Evolutionary conservation across 1,140 invertebrate genomes (phyloP).

Genomic region (Lepidurus arcticus): DNA sequence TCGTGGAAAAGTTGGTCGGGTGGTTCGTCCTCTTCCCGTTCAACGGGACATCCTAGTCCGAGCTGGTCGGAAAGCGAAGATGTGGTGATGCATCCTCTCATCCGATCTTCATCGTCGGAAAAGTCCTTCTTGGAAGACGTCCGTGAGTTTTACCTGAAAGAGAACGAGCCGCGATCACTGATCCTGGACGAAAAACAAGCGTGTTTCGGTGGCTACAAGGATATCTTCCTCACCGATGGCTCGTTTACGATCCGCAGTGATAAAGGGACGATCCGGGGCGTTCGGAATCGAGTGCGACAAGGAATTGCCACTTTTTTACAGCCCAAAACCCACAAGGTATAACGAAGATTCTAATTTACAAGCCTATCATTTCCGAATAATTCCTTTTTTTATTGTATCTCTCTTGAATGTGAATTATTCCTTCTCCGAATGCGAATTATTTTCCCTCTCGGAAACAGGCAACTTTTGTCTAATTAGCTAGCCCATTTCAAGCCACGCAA

Average conservation of each 20-base stretch:
- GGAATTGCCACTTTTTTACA: conserved; percentile 89
- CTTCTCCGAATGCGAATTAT: background rate
- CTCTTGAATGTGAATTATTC: no score
- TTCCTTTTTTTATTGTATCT: background rate
- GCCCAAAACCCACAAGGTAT: conserved; percentile 66
- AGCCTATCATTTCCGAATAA: background rate
- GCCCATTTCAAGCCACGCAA: background rate
- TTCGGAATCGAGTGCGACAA: conserved; percentile 86
- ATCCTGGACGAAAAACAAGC: conserved; percentile 49
- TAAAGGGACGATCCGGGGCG: conserved; percentile 83
- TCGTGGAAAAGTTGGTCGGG: conserved; percentile 3
- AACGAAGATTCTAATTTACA: background rate
- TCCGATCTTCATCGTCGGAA: conserved; percentile 35
- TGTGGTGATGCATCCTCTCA: conserved; percentile 41
- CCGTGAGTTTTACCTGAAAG: conserved; percentile 29
- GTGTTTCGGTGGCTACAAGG: conserved; percentile 73
- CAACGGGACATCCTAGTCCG: conserved; percentile 62
- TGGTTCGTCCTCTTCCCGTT: conserved; percentile 57
- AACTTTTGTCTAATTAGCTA: conserved; percentile 20
- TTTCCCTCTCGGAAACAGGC: background rate
- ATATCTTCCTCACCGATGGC: conserved; percentile 60
- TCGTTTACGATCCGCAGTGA: conserved; percentile 71
- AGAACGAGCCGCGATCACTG: conserved; percentile 41
- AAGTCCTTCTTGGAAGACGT: conserved; percentile 31
- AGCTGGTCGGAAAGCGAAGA: conserved; percentile 45